Conservation (phyloP, 1,140 invertebrate genomes). For the Scaptomyza pallida region DNA sequence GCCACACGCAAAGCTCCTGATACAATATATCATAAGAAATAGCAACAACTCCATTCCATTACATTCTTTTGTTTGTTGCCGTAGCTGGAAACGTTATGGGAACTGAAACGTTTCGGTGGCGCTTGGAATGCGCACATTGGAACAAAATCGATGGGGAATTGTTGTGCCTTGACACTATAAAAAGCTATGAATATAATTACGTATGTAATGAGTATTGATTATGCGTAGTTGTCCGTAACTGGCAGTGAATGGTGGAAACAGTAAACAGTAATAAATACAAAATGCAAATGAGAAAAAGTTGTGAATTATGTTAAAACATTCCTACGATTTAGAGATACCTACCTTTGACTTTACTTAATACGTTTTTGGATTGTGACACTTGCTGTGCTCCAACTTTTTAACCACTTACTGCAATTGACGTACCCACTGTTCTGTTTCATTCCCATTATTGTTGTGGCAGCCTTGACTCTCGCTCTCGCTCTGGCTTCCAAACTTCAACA, state of each 20-base stretch:
- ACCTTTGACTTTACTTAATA: too few relatives aligned
- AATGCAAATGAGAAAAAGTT: too few relatives aligned
- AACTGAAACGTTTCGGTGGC: slow-evolving; percentile 51
- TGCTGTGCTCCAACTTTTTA: neutral
- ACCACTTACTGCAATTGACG: too few relatives aligned
- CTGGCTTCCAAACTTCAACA: slow-evolving; percentile 50
- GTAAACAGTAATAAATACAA: too few relatives aligned
- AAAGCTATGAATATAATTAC: neutral
- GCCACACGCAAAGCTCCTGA: slow-evolving; percentile 46
- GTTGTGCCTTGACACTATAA: neutral
- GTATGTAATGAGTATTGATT: slow-evolving; percentile 7
- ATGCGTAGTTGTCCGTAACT: neutral
- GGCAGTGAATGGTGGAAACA: too few relatives aligned
- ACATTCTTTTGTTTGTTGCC: slow-evolving; percentile 53
- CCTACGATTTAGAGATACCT: too few relatives aligned
- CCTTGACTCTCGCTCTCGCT: slow-evolving; percentile 30
- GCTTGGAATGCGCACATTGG: slow-evolving; percentile 47
- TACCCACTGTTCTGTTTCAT: slow-evolving; percentile 37
- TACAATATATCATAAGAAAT: slow-evolving; percentile 2
- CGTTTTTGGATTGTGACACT: too few relatives aligned
- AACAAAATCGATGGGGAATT: neutral
- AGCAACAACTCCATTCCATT: slow-evolving; percentile 34
- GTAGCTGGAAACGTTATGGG: slow-evolving; percentile 42
- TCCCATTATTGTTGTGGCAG: slow-evolving; percentile 33
- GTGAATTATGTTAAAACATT: too few relatives aligned